Percentiles rank a stretch among this genome's conserved stretches.
phyloP scores from a whole-genome alignment of 2,888 invertebrate species.

The Diplazon laetatorius region DNA sequence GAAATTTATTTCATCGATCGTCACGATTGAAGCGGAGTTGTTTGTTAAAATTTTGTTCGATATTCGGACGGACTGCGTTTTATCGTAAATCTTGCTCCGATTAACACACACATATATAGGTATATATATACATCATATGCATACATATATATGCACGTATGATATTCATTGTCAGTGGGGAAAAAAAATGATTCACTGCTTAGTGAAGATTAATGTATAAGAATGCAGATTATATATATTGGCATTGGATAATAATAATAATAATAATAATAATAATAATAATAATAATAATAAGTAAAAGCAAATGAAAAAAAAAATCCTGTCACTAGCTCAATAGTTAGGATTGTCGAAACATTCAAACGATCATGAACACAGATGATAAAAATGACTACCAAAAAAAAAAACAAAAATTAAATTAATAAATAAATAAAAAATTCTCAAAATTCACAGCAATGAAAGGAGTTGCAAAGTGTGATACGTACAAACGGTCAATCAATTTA shows the following conservation, averaged over 20 bases:
- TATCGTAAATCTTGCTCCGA: background rate
- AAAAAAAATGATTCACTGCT: slow-evolving; percentile 41
- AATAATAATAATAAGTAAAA: slow-evolving; percentile 22
- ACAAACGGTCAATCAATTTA: slow-evolving; percentile 35
- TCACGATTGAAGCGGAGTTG: too few species aligned
- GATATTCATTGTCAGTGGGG: slow-evolving; percentile 20
- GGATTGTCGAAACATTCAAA: slow-evolving; percentile 31
- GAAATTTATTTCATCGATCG: slow-evolving; percentile 21
- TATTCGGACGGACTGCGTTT: background rate
- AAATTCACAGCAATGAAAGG: slow-evolving; percentile 20
- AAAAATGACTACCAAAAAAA: too few species aligned
- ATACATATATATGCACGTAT: too few species aligned
- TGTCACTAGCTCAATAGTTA: slow-evolving; percentile 50
- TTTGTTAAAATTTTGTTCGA: slow-evolving; percentile 42
- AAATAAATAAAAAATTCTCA: too few species aligned
- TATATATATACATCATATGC: too few species aligned
- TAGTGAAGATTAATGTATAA: slow-evolving; percentile 43
- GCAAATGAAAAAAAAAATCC: slow-evolving; percentile 30
- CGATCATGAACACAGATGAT: slow-evolving; percentile 46
- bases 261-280: slow-evolving; percentile 29
- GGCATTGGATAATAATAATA: slow-evolving; percentile 13
- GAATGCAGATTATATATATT: slow-evolving; percentile 21
- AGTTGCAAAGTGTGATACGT: background rate
- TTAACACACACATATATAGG: too few species aligned
- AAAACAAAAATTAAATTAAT: too few species aligned